These are phyloP conservation scores for Decapterus maruadsi DNA, from an alignment of 2,797 vertebrate species.

Conservation along the genomic window DNA sequence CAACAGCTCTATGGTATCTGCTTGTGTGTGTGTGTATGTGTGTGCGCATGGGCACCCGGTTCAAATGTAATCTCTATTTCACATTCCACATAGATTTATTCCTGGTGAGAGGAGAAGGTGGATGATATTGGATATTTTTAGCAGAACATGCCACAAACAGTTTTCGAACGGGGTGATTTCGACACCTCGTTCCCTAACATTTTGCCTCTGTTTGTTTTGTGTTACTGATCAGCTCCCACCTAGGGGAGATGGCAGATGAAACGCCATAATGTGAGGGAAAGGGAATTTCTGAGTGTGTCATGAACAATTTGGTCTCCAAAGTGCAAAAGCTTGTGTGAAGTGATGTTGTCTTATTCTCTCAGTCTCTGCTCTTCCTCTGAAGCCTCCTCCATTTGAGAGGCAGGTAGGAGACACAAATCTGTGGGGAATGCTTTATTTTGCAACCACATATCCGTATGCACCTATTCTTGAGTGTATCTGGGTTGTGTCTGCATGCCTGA, in stretches of 20 bases:
- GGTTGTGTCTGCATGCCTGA: background rate
- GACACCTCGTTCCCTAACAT: conserved; percentile 12
- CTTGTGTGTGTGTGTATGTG: conserved; percentile 6
- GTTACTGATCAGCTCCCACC: conserved; percentile 37
- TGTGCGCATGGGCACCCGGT: conserved; percentile 25
- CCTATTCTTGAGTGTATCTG: background rate
- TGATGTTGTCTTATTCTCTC: conserved; percentile 48
- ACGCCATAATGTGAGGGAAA: conserved; percentile 50
- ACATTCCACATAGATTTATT: conserved; percentile 40
- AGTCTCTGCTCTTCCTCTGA: conserved; percentile 43
- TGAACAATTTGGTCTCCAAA: conserved; percentile 56
- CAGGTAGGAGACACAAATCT: conserved; percentile 22
- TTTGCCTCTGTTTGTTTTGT: conserved; percentile 38
- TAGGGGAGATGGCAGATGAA: conserved; percentile 28
- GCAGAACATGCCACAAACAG: conserved; percentile 25
- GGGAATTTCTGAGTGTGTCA: conserved; percentile 54
- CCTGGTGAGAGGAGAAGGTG: conserved; percentile 26
- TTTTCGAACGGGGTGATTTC: conserved; percentile 20
- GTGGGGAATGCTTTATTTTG: background rate
- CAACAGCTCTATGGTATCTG: conserved; percentile 50
- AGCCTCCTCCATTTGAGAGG: conserved; percentile 21
- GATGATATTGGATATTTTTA: conserved; percentile 46
- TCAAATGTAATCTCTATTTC: conserved; percentile 50
- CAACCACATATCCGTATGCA: background rate
- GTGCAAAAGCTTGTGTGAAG: conserved; percentile 51